Conservation (phyloP, 23 tunicate species). For the Diplosoma virens region DNA sequence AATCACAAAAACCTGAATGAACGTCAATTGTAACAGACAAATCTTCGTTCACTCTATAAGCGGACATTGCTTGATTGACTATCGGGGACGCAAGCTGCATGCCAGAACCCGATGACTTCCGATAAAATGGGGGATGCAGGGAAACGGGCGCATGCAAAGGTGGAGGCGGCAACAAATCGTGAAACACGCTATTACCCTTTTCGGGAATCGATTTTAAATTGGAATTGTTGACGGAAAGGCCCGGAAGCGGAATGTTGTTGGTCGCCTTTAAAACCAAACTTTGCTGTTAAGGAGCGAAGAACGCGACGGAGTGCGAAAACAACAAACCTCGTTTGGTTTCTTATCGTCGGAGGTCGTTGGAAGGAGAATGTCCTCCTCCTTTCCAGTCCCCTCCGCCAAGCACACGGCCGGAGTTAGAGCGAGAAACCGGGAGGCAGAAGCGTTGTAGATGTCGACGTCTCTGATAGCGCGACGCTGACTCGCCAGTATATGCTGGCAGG, state of each 20-base stretch:
- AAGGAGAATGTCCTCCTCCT: constrained; percentile 15
- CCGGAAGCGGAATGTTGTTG: too few relatives aligned
- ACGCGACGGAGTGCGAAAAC: too few relatives aligned
- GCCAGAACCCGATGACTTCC: neutral
- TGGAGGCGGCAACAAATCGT: constrained; percentile 24
- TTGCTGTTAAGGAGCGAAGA: too few relatives aligned
- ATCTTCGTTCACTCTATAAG: constrained; percentile 68
- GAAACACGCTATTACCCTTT: constrained; percentile 37
- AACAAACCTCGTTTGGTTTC: neutral
- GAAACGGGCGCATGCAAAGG: constrained; percentile 14
- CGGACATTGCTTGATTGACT: constrained; percentile 28
- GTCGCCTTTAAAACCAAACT: neutral
- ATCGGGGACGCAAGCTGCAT: neutral
- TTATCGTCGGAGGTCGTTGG: neutral
- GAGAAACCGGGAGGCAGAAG: constrained; percentile 83
- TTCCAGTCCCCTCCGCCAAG: neutral
- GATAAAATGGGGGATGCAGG: neutral
- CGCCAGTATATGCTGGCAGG: constrained; percentile 85
- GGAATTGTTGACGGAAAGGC: too few relatives aligned
- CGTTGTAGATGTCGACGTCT: constrained; percentile 79
- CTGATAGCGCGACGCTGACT: constrained; percentile 84
- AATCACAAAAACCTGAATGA: constrained; percentile 67
- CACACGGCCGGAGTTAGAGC: constrained; percentile 59
- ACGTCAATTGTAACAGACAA: constrained; percentile 64
- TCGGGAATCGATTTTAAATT: too few relatives aligned